Evolutionary conservation across 2,797 vertebrate species (phyloP).

Genomic region (Acrocephalus scirpaceus): DNA sequence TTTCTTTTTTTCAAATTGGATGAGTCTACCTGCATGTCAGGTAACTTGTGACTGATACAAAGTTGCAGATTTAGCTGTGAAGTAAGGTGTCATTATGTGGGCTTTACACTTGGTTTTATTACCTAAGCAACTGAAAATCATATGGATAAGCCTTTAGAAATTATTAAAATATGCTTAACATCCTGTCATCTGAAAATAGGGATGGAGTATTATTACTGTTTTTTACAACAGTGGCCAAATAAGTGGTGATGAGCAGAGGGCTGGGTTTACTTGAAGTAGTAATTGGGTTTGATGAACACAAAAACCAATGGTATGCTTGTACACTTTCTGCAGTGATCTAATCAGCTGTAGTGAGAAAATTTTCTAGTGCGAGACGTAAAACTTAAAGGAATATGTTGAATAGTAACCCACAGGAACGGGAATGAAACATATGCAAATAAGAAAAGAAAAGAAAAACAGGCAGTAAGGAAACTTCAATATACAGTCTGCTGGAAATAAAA

Average conservation of each 20-base stretch:
- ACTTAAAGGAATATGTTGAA: not conserved
- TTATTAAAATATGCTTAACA: not conserved
- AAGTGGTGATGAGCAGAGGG: not conserved
- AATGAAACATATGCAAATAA: not conserved
- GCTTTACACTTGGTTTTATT: not conserved
- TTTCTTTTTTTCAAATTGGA: not conserved
- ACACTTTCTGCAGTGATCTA: not conserved
- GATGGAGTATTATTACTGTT: not conserved
- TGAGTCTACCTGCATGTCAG: not conserved
- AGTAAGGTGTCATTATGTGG: not conserved
- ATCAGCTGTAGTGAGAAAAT: not conserved
- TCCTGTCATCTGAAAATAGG: not conserved
- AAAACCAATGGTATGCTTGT: not conserved
- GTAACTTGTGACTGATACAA: not conserved
- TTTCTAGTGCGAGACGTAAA: not conserved
- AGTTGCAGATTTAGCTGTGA: not conserved
- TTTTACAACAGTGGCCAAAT: not conserved
- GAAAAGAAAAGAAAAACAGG: not conserved
- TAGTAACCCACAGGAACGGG: not conserved
- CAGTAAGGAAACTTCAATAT: not conserved
- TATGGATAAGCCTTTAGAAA: not conserved
- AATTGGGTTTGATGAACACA: not conserved
- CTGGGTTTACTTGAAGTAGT: not conserved
- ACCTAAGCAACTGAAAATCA: not conserved
- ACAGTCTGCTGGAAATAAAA: not conserved